Conservation (phyloP, 2,113 vertebrate species). For the Charina bottae region DNA sequence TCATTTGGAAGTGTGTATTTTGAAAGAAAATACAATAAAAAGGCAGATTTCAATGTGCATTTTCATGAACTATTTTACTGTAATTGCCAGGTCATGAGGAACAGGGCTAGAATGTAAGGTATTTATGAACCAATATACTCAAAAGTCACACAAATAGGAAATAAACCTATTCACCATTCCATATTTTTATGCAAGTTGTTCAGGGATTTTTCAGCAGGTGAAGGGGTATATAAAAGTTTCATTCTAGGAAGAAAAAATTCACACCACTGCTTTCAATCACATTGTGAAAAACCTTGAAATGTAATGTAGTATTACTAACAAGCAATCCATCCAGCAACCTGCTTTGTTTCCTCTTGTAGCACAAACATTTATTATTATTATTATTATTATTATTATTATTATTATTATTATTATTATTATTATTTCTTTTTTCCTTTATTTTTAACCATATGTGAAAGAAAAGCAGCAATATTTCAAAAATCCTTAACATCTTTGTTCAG, state of each 20-base stretch:
- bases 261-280: background rate
- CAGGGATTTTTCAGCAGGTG: background rate
- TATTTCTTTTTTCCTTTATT: background rate
- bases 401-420: no score
- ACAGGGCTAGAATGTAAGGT: background rate
- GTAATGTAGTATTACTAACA: background rate
- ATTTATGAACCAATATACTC: background rate
- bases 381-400: no score
- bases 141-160: background rate
- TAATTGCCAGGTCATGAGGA: background rate
- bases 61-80: background rate
- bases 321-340: no score
- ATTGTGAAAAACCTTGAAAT: background rate
- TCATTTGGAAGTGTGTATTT: background rate
- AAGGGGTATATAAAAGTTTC: background rate
- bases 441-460: slow-evolving; percentile 14
- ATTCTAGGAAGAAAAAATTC: background rate
- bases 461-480: slow-evolving; percentile 1
- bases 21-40: background rate
- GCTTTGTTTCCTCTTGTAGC: slow-evolving; percentile 52
- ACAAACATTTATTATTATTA: no score
- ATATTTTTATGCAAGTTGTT: background rate
- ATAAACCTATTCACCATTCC: background rate
- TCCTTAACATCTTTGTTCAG: background rate
- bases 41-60: background rate